Evolutionary conservation across 2,888 invertebrate genomes (phyloP).

Genomic region (Tetranychus piercei): DNA sequence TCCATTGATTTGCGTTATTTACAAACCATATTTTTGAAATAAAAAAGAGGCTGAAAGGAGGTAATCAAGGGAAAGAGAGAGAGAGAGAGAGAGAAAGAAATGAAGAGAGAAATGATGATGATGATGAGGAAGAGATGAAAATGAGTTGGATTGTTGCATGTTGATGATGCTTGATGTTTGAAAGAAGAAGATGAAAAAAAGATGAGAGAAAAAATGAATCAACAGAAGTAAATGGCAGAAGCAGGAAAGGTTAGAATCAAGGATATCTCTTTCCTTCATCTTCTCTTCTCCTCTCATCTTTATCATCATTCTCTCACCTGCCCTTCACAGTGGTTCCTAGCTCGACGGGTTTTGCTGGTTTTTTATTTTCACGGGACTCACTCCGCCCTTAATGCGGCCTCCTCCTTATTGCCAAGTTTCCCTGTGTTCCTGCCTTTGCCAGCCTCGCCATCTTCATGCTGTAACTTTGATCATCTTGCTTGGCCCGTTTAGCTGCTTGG

Average conservation of each 20-base stretch:
- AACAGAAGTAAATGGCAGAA: not conserved
- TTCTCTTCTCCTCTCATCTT: not conserved
- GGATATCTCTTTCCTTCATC: not conserved
- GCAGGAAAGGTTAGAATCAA: not conserved
- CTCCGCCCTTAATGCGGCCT: not conserved
- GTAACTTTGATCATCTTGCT: not conserved
- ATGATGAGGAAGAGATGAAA: no score
- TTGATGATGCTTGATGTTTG: not conserved
- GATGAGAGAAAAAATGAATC: not conserved
- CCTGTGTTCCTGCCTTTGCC: not conserved
- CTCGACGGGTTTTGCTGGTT: not conserved
- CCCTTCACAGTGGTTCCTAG: not conserved
- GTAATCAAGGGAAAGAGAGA: no score
- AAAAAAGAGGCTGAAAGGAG: no score
- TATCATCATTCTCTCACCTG: not conserved
- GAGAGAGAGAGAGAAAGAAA: not conserved
- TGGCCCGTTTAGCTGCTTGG: no score
- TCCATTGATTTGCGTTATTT: no score
- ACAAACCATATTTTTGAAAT: no score
- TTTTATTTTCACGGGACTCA: not conserved
- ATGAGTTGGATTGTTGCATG: no score
- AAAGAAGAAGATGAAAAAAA: not conserved
- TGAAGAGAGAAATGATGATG: not conserved
- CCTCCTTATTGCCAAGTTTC: not conserved
- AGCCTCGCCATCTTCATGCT: not conserved